These are phyloP conservation scores for Cosmopolites sordidus DNA, from an alignment of 2,888 invertebrate species.

Conservation along the genomic window DNA sequence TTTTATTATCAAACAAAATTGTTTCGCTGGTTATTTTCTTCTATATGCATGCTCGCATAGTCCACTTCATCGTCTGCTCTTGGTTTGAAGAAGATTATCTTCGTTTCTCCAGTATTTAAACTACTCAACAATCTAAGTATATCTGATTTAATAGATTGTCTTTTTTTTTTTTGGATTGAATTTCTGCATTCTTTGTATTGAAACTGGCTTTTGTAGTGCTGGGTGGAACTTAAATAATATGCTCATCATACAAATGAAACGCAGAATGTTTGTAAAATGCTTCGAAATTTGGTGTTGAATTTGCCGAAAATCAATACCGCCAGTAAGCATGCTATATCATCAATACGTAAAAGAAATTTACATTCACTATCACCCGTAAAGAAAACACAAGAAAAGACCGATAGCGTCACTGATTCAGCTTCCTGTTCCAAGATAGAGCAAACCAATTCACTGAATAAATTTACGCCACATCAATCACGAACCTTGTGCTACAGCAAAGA, in stretches of 20 bases:
- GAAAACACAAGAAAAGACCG: slow-evolving; percentile 6
- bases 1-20: too few species aligned
- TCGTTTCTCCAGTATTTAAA: too few species aligned
- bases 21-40: too few species aligned
- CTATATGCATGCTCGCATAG: too few species aligned
- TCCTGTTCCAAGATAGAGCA: slow-evolving; percentile 17
- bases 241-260: not conserved
- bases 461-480: slow-evolving; percentile 7
- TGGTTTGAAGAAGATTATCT: too few species aligned
- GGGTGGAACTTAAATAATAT: too few species aligned
- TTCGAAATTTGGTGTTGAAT: slow-evolving; percentile 29
- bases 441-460: not conserved
- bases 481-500: slow-evolving; percentile 18
- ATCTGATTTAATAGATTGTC: too few species aligned
- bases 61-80: too few species aligned
- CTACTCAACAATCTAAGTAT: too few species aligned
- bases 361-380: slow-evolving; percentile 17
- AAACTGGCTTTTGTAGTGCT: too few species aligned
- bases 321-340: slow-evolving; percentile 17
- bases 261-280: slow-evolving; percentile 34
- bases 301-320: slow-evolving; percentile 23
- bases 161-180: too few species aligned
- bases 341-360: slow-evolving; percentile 15
- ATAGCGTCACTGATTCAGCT: slow-evolving; percentile 11
- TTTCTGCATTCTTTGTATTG: too few species aligned